phyloP scores from a whole-genome alignment of 2,888 invertebrate genomes.

The Limnephilus marmoratus region DNA sequence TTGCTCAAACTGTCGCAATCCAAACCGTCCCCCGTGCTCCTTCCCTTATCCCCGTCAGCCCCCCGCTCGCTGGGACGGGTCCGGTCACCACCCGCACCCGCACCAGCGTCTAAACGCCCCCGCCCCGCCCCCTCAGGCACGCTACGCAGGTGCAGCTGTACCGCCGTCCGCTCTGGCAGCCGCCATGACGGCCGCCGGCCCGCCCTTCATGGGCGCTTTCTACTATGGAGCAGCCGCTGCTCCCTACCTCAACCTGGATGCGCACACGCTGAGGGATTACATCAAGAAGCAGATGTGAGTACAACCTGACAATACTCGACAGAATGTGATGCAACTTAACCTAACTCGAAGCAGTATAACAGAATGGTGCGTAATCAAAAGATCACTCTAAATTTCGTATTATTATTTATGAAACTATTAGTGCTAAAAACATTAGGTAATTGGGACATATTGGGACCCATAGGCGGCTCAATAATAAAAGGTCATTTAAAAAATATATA shows the following conservation, averaged over 20 bases:
- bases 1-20: not conserved
- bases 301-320: not conserved
- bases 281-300: slow-evolving; percentile 95
- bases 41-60: not conserved
- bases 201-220: slow-evolving; percentile 50
- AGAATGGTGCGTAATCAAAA: no score
- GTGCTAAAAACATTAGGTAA: no score
- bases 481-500: no score
- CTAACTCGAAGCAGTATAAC: no score
- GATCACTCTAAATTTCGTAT: no score
- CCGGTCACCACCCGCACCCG: slow-evolving; percentile 23
- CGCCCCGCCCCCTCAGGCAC: slow-evolving; percentile 68
- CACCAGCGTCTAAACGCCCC: not conserved
- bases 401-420: no score
- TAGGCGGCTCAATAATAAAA: no score
- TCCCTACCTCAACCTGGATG: slow-evolving; percentile 78
- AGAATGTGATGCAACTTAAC: not conserved
- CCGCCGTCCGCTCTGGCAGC: slow-evolving; percentile 68
- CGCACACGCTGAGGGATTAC: slow-evolving; percentile 85
- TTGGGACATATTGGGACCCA: no score
- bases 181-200: slow-evolving; percentile 42
- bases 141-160: slow-evolving; percentile 69
- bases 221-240: slow-evolving; percentile 76
- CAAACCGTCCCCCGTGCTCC: not conserved
- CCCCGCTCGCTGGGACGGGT: slow-evolving; percentile 16